Evolutionary conservation across 2,888 invertebrate genomes (phyloP).

Genomic region (Aleiodes alternator): DNA sequence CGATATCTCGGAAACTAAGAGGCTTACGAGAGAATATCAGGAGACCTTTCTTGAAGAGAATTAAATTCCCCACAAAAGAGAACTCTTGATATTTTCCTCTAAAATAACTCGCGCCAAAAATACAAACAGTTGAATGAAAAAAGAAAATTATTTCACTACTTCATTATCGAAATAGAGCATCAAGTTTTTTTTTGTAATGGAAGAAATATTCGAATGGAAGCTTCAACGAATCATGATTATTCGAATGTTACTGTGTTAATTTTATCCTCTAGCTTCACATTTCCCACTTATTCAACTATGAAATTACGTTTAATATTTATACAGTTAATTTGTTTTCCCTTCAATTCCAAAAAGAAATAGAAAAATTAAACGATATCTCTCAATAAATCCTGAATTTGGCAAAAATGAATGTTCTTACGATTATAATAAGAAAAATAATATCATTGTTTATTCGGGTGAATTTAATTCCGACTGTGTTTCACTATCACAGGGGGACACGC

Average conservation of each 20-base stretch:
- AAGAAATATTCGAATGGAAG: constrained; percentile 28
- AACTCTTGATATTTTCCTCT: too few species aligned
- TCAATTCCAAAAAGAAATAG: neutral
- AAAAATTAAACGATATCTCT: neutral
- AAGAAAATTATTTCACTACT: too few species aligned
- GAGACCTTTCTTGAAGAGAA: too few species aligned
- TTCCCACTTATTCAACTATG: too few species aligned
- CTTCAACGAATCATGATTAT: neutral
- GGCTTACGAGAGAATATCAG: too few species aligned
- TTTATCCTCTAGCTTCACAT: neutral
- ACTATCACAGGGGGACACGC: constrained; percentile 72
- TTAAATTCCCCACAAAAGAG: too few species aligned
- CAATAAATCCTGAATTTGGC: constrained; percentile 5
- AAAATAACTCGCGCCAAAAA: too few species aligned
- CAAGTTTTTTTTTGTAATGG: constrained; percentile 17
- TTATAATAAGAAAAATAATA: neutral
- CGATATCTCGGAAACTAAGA: too few species aligned
- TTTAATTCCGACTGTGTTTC: constrained; percentile 63
- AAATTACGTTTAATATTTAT: too few species aligned
- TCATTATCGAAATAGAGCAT: neutral
- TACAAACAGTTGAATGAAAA: too few species aligned
- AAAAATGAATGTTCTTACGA: neutral
- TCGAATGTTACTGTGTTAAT: neutral
- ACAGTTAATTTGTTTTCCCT: too few species aligned
- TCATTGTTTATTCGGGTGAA: constrained; percentile 50